Evolutionary conservation across 2,113 vertebrate species (phyloP), one percentile per base, ranked within the genome.

Genomic region (Penelope pileata): DNA sequence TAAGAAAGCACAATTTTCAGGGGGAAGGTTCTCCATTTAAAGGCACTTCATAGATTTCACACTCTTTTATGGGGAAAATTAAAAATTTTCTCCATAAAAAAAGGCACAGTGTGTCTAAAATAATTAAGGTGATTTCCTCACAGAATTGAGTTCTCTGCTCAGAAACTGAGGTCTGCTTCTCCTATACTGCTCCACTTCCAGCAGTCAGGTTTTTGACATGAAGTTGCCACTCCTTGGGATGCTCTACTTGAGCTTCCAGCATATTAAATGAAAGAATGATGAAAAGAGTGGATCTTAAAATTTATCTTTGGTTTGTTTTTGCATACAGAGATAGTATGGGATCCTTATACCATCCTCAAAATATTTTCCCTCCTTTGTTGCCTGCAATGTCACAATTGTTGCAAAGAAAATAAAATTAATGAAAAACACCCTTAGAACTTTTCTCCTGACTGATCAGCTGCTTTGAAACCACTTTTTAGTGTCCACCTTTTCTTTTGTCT

Each of bases 321-420:
- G 91, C 62, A 58, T 79, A 85, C 58, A 86, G 66, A 74, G 51
- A 58, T 42, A 94, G 69, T 68, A 88, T 69, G 82, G 68, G 90
- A 60, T 89, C 81, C 62, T 94, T 96, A 90, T 88, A 85, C 73
- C 47, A 93, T 88, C 42, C 90, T 77, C 79, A 94, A 42, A 73
- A 89, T 68, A 72, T 60, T 93, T 81, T 43, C 81, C 84, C 82
- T 89, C 81, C 36, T 93, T 89, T 1, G 2, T 87, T 91, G 88
- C 68, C 88, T 92, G 92, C 58, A 93, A 84, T 93, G 91, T 95
- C 16, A 22, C 75, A 78, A 87, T 91, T 85, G 67, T 94, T 89
- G 81, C 74, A 86, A 91, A 88, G 62, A 94, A 96, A 94, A 79
- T 78, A 95, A 84, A 69, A 80, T 67, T n/a, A 83, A 90, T 63